Conservation (phyloP, 92 coral and sea anemone species). For the Paragorgia papillata region DNA sequence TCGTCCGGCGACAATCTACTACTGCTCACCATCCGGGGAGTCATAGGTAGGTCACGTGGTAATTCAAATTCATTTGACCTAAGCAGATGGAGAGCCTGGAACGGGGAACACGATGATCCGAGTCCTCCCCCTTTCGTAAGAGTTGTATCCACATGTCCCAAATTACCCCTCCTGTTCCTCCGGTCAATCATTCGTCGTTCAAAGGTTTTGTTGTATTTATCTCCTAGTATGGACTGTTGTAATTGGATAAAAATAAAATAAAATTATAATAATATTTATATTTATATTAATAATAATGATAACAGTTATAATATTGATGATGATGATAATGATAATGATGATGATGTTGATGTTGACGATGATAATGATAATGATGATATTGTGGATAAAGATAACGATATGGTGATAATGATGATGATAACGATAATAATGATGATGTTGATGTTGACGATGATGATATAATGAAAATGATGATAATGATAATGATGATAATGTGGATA, state of each 20-base stretch:
- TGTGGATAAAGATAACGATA: no score
- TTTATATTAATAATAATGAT: not conserved
- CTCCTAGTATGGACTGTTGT: conserved; percentile 85
- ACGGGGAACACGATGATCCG: conserved; percentile 84
- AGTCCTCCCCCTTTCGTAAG: conserved; percentile 76
- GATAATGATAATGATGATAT: no score
- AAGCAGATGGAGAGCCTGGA: conserved; percentile 87
- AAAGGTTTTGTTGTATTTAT: conserved; percentile 85
- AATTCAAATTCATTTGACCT: conserved; percentile 70
- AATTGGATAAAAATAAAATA: not conserved
- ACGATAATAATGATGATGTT: no score
- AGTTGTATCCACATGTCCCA: conserved; percentile 83
- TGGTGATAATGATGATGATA: no score
- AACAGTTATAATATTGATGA: not conserved
- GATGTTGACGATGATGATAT: no score
- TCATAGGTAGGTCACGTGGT: conserved; percentile 78
- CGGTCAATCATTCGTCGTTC: conserved; percentile 92
- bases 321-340: not conserved
- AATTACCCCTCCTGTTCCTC: conserved; percentile 77
- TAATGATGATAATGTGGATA: no score
- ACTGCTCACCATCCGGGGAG: conserved; percentile 79
- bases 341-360: no score
- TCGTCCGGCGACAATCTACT: conserved; percentile 59
- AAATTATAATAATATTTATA: not conserved
- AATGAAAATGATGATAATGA: no score